These are phyloP conservation scores for Otolemur garnettii DNA, from an alignment of 2,113 vertebrate species.

Conservation along the genomic window DNA sequence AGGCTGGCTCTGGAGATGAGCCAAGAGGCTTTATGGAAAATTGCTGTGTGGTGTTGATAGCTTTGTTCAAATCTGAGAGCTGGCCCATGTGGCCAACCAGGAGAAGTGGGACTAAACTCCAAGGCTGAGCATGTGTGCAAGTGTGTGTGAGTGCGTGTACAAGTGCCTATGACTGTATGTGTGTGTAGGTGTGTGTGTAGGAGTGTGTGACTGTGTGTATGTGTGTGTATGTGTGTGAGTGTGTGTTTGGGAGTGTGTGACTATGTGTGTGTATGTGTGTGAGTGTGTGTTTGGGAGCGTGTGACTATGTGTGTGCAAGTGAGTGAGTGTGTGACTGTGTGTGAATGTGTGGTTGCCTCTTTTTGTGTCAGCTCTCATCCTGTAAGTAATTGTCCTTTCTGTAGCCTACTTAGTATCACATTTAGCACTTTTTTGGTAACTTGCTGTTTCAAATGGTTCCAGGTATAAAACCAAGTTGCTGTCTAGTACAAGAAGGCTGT, in stretches of 20 bases:
- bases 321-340: too few species aligned
- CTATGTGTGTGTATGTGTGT: not conserved
- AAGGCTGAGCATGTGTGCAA: not conserved
- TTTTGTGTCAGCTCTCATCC: not conserved
- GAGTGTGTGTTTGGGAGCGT: not conserved
- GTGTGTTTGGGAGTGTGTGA: not conserved
- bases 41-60: not conserved
- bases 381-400: accelerated
- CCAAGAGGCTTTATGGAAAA: not conserved
- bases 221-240: not conserved
- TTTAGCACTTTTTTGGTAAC: accelerated
- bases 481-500: too few species aligned
- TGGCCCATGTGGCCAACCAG: accelerated
- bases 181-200: not conserved
- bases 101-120: not conserved
- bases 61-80: not conserved
- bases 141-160: accelerated
- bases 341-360: accelerated
- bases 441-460: too few species aligned
- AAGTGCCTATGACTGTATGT: too few species aligned
- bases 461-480: accelerated
- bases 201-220: too few species aligned
- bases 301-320: not conserved
- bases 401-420: accelerated
- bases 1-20: not conserved